Evolutionary conservation across 92 coral and sea anemone genomes (phyloP).

Genomic region (Zoanthus solanderi): DNA sequence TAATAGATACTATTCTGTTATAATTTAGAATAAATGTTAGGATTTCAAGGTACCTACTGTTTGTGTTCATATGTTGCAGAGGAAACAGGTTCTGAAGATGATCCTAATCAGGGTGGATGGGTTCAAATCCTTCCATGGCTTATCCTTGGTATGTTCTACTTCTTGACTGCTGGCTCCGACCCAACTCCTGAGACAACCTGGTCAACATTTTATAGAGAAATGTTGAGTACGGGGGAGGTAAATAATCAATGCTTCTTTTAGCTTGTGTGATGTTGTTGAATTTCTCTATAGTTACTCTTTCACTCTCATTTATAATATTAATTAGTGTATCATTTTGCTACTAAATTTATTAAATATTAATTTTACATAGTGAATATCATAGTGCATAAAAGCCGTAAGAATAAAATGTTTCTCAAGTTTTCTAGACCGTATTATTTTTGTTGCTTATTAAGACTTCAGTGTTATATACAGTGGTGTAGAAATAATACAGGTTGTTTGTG

Average conservation of each 20-base stretch:
- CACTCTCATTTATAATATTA: too few relatives aligned
- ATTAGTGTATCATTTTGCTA: too few relatives aligned
- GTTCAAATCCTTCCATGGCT: constrained; percentile 84
- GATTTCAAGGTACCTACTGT: neutral
- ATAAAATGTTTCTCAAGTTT: too few relatives aligned
- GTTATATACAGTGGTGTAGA: too few relatives aligned
- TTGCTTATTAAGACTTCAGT: too few relatives aligned
- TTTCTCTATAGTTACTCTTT: too few relatives aligned
- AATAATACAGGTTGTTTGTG: too few relatives aligned
- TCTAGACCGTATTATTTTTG: too few relatives aligned
- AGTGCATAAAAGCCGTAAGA: too few relatives aligned
- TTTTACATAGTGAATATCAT: too few relatives aligned
- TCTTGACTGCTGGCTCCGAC: constrained; percentile 88
- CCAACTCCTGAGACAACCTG: constrained; percentile 98
- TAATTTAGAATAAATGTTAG: neutral
- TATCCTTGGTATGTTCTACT: constrained; percentile 83
- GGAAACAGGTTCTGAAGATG: constrained; percentile 72
- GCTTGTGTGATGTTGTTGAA: neutral
- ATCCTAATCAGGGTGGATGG: constrained; percentile 84
- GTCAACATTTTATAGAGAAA: constrained; percentile 93
- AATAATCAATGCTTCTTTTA: neutral
- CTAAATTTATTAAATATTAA: too few relatives aligned
- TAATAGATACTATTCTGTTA: neutral
- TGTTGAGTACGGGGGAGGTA: constrained; percentile 97
- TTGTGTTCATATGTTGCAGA: constrained; percentile 31